Evolutionary conservation across 2,797 vertebrate genomes (phyloP).

Genomic region (Chloroceryle amazona): DNA sequence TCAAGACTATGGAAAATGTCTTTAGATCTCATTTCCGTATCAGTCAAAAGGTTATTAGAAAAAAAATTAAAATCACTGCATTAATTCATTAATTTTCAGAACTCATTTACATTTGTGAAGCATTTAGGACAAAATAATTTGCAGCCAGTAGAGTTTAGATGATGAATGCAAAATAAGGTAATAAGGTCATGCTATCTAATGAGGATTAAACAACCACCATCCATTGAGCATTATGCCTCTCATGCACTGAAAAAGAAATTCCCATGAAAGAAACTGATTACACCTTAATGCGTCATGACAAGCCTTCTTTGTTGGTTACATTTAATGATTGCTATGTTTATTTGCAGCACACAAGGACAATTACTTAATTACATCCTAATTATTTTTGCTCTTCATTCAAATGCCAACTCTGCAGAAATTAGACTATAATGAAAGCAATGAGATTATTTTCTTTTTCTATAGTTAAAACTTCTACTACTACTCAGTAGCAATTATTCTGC

Average conservation of each 20-base stretch:
- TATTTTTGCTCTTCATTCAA: not conserved
- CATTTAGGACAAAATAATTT: not conserved
- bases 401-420: not conserved
- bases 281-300: not conserved
- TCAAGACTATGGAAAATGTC: not conserved
- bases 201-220: not conserved
- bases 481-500: not conserved
- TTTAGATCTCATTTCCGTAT: not conserved
- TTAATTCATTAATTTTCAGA: conserved; percentile 1
- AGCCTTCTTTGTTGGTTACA: not conserved
- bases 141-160: not conserved
- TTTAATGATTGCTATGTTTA: not conserved
- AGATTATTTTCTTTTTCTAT: not conserved
- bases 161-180: not conserved
- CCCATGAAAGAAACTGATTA: not conserved
- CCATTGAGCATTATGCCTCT: not conserved
- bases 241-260: not conserved
- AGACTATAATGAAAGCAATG: not conserved
- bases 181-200: not conserved
- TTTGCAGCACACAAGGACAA: not conserved
- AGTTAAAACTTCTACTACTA: not conserved
- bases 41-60: not conserved
- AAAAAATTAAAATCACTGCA: not conserved
- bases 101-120: not conserved
- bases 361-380: not conserved